Evolutionary conservation across 2,888 invertebrate species (phyloP), one percentile per base, ranked within the genome.

Genomic region (Ferrisia virgata): DNA sequence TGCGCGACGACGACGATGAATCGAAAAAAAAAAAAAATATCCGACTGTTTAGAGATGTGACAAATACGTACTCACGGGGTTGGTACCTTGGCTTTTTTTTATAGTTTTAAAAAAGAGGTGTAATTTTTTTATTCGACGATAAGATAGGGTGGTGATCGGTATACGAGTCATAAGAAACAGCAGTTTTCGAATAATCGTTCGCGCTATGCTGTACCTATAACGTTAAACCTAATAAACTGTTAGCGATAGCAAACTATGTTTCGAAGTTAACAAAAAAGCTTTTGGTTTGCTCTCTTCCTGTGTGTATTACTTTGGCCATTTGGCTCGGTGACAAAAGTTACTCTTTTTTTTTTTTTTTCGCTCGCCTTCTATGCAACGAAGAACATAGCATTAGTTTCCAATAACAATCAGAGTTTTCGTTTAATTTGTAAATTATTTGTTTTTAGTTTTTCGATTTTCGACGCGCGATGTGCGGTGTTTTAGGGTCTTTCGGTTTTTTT

Each of bases 401-500:
- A 64, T 64, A 64, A 64, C 58, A 64, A 64, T 64, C 58, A 8
- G 28, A 28, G 22, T 64, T 64, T 64, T 28, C 58, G 58, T 64
- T 64, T 64, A 64, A 64, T 64, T 64, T 64, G 58, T 25, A 64
- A 64, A 64, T 64, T 64, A 64, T 64, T 64, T 64, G 58, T 64
- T 64, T 64, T 64, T 28, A 25, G 25, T 64, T 64, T 64, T 64
- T 28, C 58, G 18, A 53, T n/a, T n/a, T n/a, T n/a, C n/a, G n/a
- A n/a, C n/a, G n/a, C n/a, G n/a, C 53, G 58, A 28, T 13, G 53
- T n/a, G 22, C 13, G 53, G 58, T 11, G 58, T 18, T 47, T 47
- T 47, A 18, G 22, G 22, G n/a, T 18, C 18, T 22, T 8, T 53
- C 18, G 22, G n/a, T 18, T 53, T 22, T 8, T 53, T 53, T 22